Evolutionary conservation across 2,888 invertebrate species (phyloP), one percentile per base, ranked within the genome.

Genomic region (Watsonalla binaria): DNA sequence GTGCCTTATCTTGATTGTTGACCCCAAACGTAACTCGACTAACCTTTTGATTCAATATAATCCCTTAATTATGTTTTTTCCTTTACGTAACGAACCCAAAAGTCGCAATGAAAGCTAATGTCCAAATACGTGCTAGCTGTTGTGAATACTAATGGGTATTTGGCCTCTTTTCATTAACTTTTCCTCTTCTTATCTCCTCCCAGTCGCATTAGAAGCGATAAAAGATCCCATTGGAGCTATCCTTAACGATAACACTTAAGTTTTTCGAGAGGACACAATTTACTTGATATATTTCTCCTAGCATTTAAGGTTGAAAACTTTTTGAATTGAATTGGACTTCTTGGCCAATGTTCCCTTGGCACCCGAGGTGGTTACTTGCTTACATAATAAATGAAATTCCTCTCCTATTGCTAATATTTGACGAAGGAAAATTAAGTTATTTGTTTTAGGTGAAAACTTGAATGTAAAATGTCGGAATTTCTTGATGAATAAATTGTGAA

Each of bases 321-420:
- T 80, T 80, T 74, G 80, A 83, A 83, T 84, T 83, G 76, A 83
- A 78, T 84, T 63, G 58, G 69, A 74, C 71, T 72, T 69, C 74
- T 66, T 60, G 54, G 56, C 60, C 54, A 57, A 72, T 73, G 68
- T 78, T 76, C 53, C 53, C 52, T 57, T 53, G 59, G 53, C 51
- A 54, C 56, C 57, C 63, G 63, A 60, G 66, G 59, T 62, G 70
- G 63, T 70, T 72, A 69, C 67, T 65, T 69, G 65, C 69, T 62
- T 79, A 76, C 76, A 77, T 80, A 76, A 77, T 80, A 79, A 81
- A 82, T 76, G 68, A 62, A 52, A 59, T 52, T 59, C 63, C 62
- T 63, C 62, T 59, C 59, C 63, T 57, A 64, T 62, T 57, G 59
- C 60, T 39, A 55, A 55, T 13, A 48, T 48, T 48, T 48, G 47